phyloP scores from a whole-genome alignment of 2,888 invertebrate genomes.

The Elegia similella region DNA sequence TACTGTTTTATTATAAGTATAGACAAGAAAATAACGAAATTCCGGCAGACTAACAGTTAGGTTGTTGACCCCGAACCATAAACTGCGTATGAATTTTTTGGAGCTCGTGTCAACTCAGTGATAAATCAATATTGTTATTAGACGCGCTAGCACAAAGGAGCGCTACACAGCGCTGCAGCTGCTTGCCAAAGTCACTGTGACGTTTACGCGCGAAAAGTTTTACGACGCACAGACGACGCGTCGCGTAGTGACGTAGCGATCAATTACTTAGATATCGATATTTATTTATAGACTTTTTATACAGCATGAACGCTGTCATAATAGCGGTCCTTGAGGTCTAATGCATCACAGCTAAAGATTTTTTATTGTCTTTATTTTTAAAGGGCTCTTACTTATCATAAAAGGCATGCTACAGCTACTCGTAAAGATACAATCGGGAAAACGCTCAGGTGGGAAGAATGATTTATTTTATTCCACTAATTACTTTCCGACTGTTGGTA shows the following conservation, averaged over 20 bases:
- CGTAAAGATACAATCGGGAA: too few relatives aligned
- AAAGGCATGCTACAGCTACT: too few relatives aligned
- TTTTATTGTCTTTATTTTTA: too few relatives aligned
- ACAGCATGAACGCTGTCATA: background rate
- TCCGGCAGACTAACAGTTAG: slow-evolving; percentile 18
- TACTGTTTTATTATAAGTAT: too few relatives aligned
- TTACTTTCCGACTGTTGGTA: too few relatives aligned
- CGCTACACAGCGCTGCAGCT: slow-evolving; percentile 72
- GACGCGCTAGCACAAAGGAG: slow-evolving; percentile 59
- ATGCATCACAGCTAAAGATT: too few relatives aligned
- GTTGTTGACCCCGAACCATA: slow-evolving; percentile 32
- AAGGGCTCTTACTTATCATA: too few relatives aligned
- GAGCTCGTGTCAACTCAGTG: slow-evolving; percentile 41
- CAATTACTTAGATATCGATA: slow-evolving; percentile 23
- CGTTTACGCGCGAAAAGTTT: slow-evolving; percentile 81
- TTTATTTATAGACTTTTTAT: slow-evolving; percentile 29
- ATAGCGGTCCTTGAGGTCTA: too few relatives aligned
- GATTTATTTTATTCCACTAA: too few relatives aligned
- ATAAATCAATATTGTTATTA: slow-evolving; percentile 66
- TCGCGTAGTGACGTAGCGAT: slow-evolving; percentile 56
- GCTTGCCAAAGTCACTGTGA: slow-evolving; percentile 73
- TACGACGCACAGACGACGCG: slow-evolving; percentile 74
- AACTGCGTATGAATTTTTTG: slow-evolving; percentile 38
- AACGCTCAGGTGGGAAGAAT: too few relatives aligned
- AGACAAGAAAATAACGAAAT: background rate